Evolutionary conservation across 2,113 vertebrate species (phyloP).

Genomic region (Percopsis transmontana): DNA sequence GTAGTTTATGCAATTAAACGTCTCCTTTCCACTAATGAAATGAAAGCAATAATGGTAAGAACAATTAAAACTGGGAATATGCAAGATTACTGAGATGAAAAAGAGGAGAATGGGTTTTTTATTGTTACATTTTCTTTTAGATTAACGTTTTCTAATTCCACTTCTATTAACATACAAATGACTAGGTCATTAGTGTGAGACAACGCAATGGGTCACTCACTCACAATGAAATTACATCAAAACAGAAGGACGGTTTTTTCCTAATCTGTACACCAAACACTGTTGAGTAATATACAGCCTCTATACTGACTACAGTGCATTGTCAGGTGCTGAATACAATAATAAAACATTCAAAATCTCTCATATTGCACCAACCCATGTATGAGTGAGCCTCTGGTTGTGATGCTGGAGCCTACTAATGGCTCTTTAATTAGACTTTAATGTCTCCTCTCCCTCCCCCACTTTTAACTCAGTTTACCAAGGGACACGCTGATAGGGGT

Average conservation of each 20-base stretch:
- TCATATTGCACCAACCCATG: conserved; percentile 32
- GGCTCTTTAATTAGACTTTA: conserved; percentile 68
- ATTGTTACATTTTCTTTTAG: conserved; percentile 10
- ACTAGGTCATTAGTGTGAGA: conserved; percentile 52
- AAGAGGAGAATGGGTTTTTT: conserved; percentile 28
- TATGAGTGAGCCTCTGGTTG: not conserved
- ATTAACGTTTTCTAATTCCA: conserved; percentile 28
- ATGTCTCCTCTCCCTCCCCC: conserved; percentile 39
- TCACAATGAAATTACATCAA: not conserved
- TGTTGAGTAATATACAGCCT: not conserved
- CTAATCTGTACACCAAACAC: conserved; percentile 14
- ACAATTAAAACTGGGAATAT: conserved; percentile 62
- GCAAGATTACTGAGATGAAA: conserved; percentile 56
- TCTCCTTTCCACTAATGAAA: conserved; percentile 56
- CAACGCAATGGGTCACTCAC: conserved; percentile 39
- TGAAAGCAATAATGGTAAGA: conserved; percentile 50
- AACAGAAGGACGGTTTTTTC: not conserved
- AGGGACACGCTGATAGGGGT: not conserved
- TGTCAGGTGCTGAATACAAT: not conserved
- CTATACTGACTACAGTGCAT: not conserved
- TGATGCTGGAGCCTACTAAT: conserved; percentile 54
- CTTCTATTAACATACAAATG: conserved; percentile 70
- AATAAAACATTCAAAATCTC: conserved; percentile 31
- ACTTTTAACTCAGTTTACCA: conserved; percentile 20
- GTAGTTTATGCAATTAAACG: conserved; percentile 66